These are phyloP conservation scores for Adelges cooleyi DNA, from an alignment of 1,140 invertebrate genomes.

Conservation along the genomic window DNA sequence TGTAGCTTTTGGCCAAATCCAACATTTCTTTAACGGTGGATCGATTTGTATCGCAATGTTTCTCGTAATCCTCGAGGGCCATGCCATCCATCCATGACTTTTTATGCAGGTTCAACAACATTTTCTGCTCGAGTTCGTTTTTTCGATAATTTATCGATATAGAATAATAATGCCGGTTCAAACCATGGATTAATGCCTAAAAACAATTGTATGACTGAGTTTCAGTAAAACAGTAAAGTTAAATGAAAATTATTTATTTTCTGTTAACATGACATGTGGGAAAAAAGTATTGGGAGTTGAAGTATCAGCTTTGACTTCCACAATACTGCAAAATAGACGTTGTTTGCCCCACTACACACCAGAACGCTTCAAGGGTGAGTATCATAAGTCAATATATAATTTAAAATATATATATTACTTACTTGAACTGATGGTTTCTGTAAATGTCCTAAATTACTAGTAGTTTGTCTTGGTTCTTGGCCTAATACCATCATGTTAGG, in stretches of 20 bases:
- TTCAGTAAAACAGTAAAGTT: no score
- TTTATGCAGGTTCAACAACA: conserved; percentile 97
- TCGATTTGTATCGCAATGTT: conserved; percentile 85
- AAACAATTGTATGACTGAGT: conserved; percentile 32
- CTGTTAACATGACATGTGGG: no score
- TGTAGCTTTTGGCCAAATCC: conserved; percentile 95
- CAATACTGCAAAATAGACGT: no score
- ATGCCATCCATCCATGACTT: conserved; percentile 99
- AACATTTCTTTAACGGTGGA: conserved; percentile 92
- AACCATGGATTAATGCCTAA: conserved; percentile 92
- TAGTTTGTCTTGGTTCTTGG: conserved; percentile 97
- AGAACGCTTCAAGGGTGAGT: no score
- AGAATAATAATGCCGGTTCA: conserved; percentile 98
- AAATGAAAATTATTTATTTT: not conserved
- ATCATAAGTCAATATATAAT: no score
- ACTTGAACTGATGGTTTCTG: conserved; percentile 96
- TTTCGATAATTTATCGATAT: conserved; percentile 99
- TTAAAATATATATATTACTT: conserved; percentile 15
- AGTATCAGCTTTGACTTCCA: no score
- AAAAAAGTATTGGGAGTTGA: no score
- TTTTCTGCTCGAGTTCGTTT: conserved; percentile 98
- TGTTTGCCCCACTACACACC: no score
- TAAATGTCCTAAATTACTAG: conserved; percentile 95
- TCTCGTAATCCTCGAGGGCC: conserved; percentile 84
- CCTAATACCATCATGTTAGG: conserved; percentile 98